phyloP scores from a whole-genome alignment of 1,140 invertebrate species.

The Eueides isabella region DNA sequence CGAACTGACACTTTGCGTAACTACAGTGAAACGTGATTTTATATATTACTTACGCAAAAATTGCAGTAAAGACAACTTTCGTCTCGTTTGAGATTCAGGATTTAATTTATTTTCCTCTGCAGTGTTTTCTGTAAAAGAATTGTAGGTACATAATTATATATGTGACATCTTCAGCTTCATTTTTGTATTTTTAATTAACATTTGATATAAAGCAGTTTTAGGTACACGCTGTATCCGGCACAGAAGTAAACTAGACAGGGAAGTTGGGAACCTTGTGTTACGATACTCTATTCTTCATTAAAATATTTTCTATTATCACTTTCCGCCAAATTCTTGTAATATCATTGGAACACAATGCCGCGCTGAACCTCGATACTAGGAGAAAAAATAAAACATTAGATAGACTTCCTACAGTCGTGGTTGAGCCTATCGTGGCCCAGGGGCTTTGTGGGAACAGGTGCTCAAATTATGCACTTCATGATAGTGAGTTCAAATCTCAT shows the following conservation, averaged over 20 bases:
- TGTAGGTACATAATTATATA: too few relatives aligned
- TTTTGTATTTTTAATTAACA: too few relatives aligned
- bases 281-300: background rate
- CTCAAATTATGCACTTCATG: too few relatives aligned
- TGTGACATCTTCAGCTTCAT: too few relatives aligned
- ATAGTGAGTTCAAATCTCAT: too few relatives aligned
- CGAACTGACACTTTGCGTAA: too few relatives aligned
- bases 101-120: constrained; percentile 44
- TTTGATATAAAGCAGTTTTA: too few relatives aligned
- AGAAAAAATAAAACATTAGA: too few relatives aligned
- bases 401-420: too few relatives aligned
- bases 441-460: too few relatives aligned
- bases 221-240: background rate
- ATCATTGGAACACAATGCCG: background rate
- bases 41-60: constrained; percentile 44
- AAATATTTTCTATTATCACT: background rate
- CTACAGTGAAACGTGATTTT: background rate
- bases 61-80: constrained; percentile 41
- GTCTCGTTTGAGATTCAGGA: constrained; percentile 17
- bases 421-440: too few relatives aligned
- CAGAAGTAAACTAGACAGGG: background rate
- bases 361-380: too few relatives aligned
- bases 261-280: background rate
- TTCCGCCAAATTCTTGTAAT: background rate
- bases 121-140: constrained; percentile 30